Evolutionary conservation across 53 echinoderm and acorn worm species (phyloP), one percentile per base, ranked within the genome.

Genomic region (Mesocentrotus franciscanus): DNA sequence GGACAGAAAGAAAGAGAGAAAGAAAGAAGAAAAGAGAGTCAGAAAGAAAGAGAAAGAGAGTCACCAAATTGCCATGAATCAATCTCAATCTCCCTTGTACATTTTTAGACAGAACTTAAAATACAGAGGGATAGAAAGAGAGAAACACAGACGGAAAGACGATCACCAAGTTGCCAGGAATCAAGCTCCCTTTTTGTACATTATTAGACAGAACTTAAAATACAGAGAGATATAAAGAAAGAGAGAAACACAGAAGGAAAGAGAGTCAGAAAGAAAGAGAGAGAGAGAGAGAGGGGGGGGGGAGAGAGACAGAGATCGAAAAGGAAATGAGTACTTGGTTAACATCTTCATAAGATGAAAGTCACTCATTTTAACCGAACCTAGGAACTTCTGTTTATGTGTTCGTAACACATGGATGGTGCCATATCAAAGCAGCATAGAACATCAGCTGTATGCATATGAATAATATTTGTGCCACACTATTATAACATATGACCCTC

Each of bases 281-380:
- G 17, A 84, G 84, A 49, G 20, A 83, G 39, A 83, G 42, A 22
- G 83, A 42, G 7, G 20, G 29, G 22, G 17, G 22, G 12, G 42
- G 24, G 9, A 42, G 39, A 35, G 83, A 83, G 42, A 8, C 24
- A 17, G 18, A 39, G 42, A 18, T 30, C 30, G 13, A 49, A 24
- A 8, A 14, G 10, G 42, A 55, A 55, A 49, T 84, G 55, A 55
- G 39, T 27, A 55, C 26, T 87, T 87, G 58, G 57, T 87, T 29
- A 87, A 87, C 87, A 87, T 87, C 87, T 87, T 87, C 87, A 87
- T 87, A n/a, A 42, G 59, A 87, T 27, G 42, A 27, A 39, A 2
- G 9, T 5, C 42, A 2, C 20, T 81, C 42, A 42, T 33, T 4
- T 0, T 78, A 4, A 78, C 14, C 16, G 16, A 33, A 76, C 30